Evolutionary conservation across 1,140 invertebrate genomes (phyloP), one percentile per base, ranked within the genome.

Genomic region (Drosophila micromelanica): DNA sequence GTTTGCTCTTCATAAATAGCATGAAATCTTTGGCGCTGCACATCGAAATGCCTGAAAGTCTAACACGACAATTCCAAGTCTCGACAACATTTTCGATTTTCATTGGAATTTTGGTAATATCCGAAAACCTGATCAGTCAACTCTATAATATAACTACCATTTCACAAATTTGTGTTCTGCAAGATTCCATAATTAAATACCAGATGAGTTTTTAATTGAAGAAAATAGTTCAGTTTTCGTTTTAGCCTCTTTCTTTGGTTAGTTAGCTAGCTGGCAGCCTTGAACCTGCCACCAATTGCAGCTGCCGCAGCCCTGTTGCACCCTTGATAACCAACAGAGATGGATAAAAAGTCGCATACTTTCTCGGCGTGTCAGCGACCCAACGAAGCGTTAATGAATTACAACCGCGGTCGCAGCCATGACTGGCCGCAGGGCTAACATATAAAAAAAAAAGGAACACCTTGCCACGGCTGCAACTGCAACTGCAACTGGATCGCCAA

Each of bases 1-100:
- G 86, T 87, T 87, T 87, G 84, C 76, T 82, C 84, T 77, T 87
- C 84, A 87, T 89, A 89, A 89, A 89, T 78, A 89, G 85, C 84
- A 84, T 89, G 79, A 80, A 89, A 89, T 84, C 85, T 89, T 89
- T 57, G 79, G 69, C 64, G 80, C 79, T 84, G 84, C 73, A 74
- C 84, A 77, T 78, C 73, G 73, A 84, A 87, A 89, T 89, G 85
- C 85, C 84, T 89, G 79, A 89, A 87, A 87, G 84, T 87, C 82
- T 87, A 87, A 87, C 84, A 89, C 79, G 84, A 78, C 81, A 78
- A 78, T 78, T 62, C 81, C 17, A 71, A 80, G 77, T 80, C 73
- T 86, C 68, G 56, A 51, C 78, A 59, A 55, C 76, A 69, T 77
- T 86, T 81, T 87, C 75, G 84, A 87, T 82, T 89, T 87, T 89